A percentile compares a stretch with the other conserved stretches of the same genome.
Evolutionary conservation across 35 echinoderm and acorn worm genomes (phyloP).

Genomic region (Patiria miniata): DNA sequence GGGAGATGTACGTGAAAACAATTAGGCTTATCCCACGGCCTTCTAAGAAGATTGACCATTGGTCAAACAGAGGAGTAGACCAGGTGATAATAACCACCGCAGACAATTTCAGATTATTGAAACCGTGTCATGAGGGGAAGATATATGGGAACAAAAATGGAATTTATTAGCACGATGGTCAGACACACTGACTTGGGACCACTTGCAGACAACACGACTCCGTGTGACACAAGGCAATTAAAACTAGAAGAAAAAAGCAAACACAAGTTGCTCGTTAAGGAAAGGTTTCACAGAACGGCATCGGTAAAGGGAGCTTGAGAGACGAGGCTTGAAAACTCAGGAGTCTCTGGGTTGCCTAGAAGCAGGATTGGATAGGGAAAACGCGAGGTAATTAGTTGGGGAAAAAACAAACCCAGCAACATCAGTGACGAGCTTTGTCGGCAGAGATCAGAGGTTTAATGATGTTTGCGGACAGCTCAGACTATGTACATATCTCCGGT

Average conservation of each 20-base stretch:
- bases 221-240: neutral
- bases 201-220: too few species aligned
- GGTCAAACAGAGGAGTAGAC: too few species aligned
- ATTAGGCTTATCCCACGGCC: too few species aligned
- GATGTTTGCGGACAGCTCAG: constrained; percentile 1
- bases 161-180: too few species aligned
- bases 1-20: too few species aligned
- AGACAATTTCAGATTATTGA: too few species aligned
- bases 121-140: too few species aligned
- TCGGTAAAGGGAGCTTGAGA: too few species aligned
- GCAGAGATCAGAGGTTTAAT: constrained; percentile 19
- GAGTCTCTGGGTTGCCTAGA: neutral
- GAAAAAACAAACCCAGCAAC: neutral
- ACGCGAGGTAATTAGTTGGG: neutral
- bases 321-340: neutral
- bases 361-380: neutral
- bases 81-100: too few species aligned
- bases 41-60: too few species aligned
- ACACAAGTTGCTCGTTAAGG: neutral
- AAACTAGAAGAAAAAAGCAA: neutral
- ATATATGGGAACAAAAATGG: too few species aligned
- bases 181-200: too few species aligned
- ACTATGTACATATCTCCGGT: neutral
- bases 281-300: neutral
- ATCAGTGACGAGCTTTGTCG: neutral